Evolutionary conservation across 2,113 vertebrate genomes (phyloP).

Genomic region (Anarrhichthys ocellatus): DNA sequence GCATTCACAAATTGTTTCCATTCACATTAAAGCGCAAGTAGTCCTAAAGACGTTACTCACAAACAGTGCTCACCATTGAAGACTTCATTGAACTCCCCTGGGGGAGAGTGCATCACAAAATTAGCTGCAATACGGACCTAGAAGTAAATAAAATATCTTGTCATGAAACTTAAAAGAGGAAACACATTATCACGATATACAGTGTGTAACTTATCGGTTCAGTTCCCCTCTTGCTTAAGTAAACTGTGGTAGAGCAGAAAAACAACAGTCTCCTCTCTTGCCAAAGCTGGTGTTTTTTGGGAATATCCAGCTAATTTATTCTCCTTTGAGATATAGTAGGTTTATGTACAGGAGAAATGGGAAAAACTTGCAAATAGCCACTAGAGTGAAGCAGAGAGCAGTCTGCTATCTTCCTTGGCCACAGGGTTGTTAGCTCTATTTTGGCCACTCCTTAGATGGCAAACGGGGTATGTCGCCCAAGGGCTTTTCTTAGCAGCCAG

Average conservation of each 20-base stretch:
- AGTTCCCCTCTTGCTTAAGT: neutral
- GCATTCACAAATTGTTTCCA: neutral
- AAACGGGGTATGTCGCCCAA: constrained; percentile 12
- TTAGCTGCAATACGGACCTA: constrained; percentile 94
- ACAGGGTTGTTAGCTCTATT: constrained; percentile 27
- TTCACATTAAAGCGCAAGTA: neutral
- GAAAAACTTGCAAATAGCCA: constrained; percentile 4
- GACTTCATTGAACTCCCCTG: constrained; percentile 97
- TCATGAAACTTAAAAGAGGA: constrained; percentile 3
- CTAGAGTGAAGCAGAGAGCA: constrained; percentile 51
- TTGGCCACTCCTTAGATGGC: constrained; percentile 69
- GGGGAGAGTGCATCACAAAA: constrained; percentile 94
- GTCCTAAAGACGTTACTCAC: neutral
- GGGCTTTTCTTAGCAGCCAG: constrained; percentile 74
- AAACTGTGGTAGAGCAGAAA: neutral
- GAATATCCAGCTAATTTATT: neutral
- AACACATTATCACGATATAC: neutral
- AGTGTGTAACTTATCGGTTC: neutral
- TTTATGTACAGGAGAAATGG: neutral
- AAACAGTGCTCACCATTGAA: constrained; percentile 89
- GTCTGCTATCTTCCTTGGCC: constrained; percentile 28
- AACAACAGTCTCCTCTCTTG: neutral
- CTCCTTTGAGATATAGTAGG: neutral
- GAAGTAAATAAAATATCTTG: constrained; percentile 42
- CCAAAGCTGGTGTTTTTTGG: neutral